A percentile compares a stretch with the other conserved stretches of the same genome.
These are phyloP conservation scores for Mesorhabditis spiculigera DNA, from an alignment of 2,888 invertebrate genomes.

Conservation along the genomic window DNA sequence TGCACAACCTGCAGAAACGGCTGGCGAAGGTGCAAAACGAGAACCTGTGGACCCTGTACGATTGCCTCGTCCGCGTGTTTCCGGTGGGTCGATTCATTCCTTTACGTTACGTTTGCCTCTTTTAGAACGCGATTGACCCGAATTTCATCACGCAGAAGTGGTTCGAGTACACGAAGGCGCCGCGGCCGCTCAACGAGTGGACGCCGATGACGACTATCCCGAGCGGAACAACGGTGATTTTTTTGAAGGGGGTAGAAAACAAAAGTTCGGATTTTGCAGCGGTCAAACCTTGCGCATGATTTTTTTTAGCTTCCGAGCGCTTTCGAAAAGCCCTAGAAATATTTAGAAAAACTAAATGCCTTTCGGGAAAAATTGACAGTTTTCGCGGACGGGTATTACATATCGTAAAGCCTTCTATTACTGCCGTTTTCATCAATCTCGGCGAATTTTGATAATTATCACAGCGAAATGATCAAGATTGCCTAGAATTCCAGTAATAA, in stretches of 20 bases:
- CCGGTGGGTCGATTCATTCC: background rate
- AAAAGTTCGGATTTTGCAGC: too few species aligned
- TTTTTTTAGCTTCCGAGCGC: too few species aligned
- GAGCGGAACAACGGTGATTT: background rate
- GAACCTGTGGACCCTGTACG: background rate
- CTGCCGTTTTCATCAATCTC: too few species aligned
- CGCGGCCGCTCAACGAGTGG: slow-evolving; percentile 5
- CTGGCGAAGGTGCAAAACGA: background rate
- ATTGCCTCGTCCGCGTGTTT: background rate
- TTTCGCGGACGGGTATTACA: too few species aligned
- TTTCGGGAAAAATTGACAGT: too few species aligned
- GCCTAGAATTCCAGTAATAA: too few species aligned
- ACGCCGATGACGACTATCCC: background rate
- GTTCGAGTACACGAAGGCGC: background rate
- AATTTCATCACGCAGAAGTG: background rate
- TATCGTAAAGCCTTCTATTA: too few species aligned
- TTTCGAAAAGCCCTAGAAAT: too few species aligned
- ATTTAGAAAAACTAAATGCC: too few species aligned
- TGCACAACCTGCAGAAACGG: background rate
- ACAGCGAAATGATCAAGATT: too few species aligned
- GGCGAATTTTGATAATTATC: too few species aligned
- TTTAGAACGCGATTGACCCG: background rate
- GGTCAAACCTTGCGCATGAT: too few species aligned
- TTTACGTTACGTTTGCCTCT: background rate
- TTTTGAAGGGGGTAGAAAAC: background rate